These are phyloP conservation scores for Platysteira castanea DNA, from an alignment of 2,113 vertebrate genomes.

Conservation along the genomic window DNA sequence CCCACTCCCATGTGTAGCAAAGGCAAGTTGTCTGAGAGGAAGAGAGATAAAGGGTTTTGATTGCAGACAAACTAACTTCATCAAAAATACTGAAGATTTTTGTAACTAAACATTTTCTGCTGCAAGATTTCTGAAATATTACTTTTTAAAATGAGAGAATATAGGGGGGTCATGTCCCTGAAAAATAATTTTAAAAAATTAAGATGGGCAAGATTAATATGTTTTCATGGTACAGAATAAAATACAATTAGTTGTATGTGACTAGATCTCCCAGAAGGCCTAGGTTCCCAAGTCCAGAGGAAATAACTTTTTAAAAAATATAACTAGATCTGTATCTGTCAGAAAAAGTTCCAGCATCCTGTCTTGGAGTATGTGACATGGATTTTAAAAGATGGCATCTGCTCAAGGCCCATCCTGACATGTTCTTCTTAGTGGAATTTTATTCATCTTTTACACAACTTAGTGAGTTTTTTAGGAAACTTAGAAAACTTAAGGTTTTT, in stretches of 20 bases:
- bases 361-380: neutral
- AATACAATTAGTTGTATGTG: neutral
- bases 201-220: neutral
- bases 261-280: neutral
- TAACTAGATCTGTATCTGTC: neutral
- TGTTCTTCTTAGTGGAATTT: neutral
- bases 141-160: neutral
- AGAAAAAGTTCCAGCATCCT: neutral
- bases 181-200: neutral
- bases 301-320: neutral
- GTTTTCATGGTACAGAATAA: neutral
- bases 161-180: neutral
- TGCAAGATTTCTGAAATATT: neutral
- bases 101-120: neutral
- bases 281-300: neutral
- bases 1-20: neutral
- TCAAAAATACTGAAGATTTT: neutral
- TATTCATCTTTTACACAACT: neutral
- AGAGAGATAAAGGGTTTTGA: neutral
- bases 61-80: neutral
- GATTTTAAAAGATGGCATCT: neutral
- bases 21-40: neutral
- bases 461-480: neutral
- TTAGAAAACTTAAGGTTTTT: fast-evolving
- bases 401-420: neutral